Conservation (phyloP, 2,888 invertebrate genomes). For the Desoria tigrina region DNA sequence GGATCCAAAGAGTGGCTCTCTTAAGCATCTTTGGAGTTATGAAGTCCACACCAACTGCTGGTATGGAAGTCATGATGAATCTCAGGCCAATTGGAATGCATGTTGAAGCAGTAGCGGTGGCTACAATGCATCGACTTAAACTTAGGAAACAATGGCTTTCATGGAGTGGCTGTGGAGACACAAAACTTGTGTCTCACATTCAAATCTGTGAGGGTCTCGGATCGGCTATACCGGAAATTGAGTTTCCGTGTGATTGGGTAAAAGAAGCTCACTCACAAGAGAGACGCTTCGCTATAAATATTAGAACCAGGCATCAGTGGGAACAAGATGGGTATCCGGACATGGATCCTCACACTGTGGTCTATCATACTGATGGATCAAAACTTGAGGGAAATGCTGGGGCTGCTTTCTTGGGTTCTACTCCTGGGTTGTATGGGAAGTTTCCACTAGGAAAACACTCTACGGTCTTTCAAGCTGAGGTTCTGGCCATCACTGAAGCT, state of each 20-base stretch:
- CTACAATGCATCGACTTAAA: background rate
- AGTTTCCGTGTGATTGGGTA: background rate
- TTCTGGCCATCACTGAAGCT: background rate
- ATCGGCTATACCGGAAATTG: background rate
- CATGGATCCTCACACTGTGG: background rate
- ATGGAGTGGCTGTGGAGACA: background rate
- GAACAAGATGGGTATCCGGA: background rate
- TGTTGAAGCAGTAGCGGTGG: background rate
- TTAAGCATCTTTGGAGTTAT: background rate
- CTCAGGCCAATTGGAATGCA: background rate
- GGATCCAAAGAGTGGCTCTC: slow-evolving; percentile 15
- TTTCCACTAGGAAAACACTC: background rate
- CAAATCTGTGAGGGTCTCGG: background rate
- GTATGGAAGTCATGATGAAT: background rate
- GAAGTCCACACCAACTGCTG: slow-evolving; percentile 17
- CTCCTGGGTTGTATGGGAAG: background rate
- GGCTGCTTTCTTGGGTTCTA: background rate
- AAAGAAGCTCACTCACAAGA: background rate
- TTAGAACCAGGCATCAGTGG: background rate
- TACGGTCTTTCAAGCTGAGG: background rate
- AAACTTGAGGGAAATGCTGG: background rate
- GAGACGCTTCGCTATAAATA: background rate
- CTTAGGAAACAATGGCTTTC: background rate
- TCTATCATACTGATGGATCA: background rate
- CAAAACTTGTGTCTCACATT: background rate